Evolutionary conservation across 2,113 vertebrate genomes (phyloP).

Genomic region (Psilopogon haemacephalus): DNA sequence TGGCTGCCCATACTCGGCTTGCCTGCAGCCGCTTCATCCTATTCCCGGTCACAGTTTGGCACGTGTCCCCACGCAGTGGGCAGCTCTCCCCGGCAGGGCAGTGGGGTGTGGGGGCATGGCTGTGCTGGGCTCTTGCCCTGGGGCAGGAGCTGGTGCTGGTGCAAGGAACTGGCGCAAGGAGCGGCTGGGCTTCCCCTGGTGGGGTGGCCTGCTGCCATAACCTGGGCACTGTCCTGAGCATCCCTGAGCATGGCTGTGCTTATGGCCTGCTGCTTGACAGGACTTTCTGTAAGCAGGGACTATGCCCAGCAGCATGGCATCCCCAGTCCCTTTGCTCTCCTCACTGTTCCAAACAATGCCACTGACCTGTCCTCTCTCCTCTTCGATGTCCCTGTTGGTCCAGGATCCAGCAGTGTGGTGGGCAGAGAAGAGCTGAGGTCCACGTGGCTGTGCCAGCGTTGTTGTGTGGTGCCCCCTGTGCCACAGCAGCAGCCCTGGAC

Average conservation of each 20-base stretch:
- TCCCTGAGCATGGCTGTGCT: not conserved
- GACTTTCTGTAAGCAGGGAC: not conserved
- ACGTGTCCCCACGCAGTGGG: fast-evolving
- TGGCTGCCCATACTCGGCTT: fast-evolving
- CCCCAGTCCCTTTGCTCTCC: not conserved
- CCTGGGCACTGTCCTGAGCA: not conserved
- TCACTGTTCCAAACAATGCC: not conserved
- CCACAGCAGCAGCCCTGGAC: not conserved
- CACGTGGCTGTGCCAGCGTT: not conserved
- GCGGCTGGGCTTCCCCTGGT: not conserved
- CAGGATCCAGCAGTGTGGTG: not conserved
- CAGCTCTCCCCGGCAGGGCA: not conserved
- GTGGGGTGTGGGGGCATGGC: not conserved
- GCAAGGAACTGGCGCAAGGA: not conserved
- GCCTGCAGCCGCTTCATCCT: fast-evolving
- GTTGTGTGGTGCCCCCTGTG: not conserved
- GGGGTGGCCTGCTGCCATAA: fast-evolving
- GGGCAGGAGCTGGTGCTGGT: not conserved
- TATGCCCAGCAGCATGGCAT: not conserved
- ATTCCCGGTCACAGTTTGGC: not conserved
- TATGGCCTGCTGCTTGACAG: not conserved
- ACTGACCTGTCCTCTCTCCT: slow-evolving; percentile 21
- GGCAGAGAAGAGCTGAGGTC: not conserved
- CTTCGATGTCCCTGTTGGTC: not conserved
- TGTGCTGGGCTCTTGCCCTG: fast-evolving